Evolutionary conservation across 1,140 invertebrate species (phyloP).

Genomic region (Leguminivora glycinivorella): DNA sequence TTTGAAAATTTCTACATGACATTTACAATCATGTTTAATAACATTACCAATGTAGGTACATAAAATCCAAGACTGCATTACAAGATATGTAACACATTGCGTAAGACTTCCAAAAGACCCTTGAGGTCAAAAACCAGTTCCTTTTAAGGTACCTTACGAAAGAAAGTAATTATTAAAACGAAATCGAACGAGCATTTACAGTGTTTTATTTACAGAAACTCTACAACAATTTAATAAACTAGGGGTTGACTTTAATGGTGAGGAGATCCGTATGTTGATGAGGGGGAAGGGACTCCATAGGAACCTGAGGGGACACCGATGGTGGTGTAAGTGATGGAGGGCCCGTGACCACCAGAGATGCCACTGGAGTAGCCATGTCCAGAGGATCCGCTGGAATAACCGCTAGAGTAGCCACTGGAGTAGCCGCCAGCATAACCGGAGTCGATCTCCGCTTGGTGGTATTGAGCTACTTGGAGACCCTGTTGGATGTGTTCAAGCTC

Average conservation of each 20-base stretch:
- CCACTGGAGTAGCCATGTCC: constrained; percentile 39
- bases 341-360: constrained; percentile 49
- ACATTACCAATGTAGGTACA: background rate
- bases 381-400: constrained; percentile 50
- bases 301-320: constrained; percentile 74
- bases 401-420: constrained; percentile 55
- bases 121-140: background rate
- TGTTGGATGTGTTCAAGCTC: constrained; percentile 83
- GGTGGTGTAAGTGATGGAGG: constrained; percentile 62
- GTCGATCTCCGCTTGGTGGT: constrained; percentile 76
- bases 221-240: constrained; percentile 74
- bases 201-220: constrained; percentile 75
- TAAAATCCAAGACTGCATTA: background rate
- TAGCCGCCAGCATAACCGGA: constrained; percentile 50
- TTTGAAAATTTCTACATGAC: background rate
- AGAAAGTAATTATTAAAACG: constrained; percentile 30
- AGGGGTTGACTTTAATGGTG: constrained; percentile 73
- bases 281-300: constrained; percentile 72
- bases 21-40: background rate
- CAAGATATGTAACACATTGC: constrained; percentile 10
- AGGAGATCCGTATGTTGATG: constrained; percentile 71
- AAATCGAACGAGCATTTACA: constrained; percentile 44
- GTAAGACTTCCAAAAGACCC: background rate
- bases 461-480: constrained; percentile 84
- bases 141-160: background rate